Conservation (phyloP, 2,113 vertebrate genomes). For the Gasterosteus nipponicus region DNA sequence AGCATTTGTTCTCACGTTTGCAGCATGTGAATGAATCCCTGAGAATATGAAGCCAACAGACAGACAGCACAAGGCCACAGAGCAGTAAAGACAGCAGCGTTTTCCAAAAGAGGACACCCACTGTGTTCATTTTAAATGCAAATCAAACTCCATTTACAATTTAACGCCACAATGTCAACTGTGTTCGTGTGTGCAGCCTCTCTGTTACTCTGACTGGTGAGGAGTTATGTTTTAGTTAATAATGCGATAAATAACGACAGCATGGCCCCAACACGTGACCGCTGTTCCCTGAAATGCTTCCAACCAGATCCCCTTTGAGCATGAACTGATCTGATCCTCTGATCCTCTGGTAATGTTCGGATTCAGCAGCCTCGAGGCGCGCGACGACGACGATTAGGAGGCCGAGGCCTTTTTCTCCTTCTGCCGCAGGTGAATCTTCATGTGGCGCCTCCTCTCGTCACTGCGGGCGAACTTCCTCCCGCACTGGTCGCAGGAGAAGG, state of each 20-base stretch:
- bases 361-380: not conserved
- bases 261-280: not conserved
- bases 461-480: slow-evolving; percentile 90
- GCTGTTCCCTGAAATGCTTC: slow-evolving; percentile 33
- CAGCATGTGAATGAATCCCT: slow-evolving; percentile 46
- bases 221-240: not conserved
- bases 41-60: slow-evolving; percentile 38
- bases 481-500: slow-evolving; percentile 90
- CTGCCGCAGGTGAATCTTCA: slow-evolving; percentile 92
- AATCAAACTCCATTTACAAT: slow-evolving; percentile 10
- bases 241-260: slow-evolving; percentile 5
- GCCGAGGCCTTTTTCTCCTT: slow-evolving; percentile 83
- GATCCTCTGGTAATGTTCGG: not conserved
- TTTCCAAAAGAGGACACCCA: not conserved
- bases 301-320: not conserved
- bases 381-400: slow-evolving; percentile 15
- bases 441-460: slow-evolving; percentile 90
- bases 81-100: slow-evolving; percentile 7
- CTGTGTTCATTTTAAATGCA: not conserved
- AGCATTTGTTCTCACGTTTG: not conserved
- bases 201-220: not conserved
- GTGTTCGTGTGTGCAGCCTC: not conserved
- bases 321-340: not conserved
- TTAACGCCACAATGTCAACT: not conserved
- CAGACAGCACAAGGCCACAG: slow-evolving; percentile 7